Conservation (phyloP, 92 coral and sea anemone species). For the Ricordea florida region DNA sequence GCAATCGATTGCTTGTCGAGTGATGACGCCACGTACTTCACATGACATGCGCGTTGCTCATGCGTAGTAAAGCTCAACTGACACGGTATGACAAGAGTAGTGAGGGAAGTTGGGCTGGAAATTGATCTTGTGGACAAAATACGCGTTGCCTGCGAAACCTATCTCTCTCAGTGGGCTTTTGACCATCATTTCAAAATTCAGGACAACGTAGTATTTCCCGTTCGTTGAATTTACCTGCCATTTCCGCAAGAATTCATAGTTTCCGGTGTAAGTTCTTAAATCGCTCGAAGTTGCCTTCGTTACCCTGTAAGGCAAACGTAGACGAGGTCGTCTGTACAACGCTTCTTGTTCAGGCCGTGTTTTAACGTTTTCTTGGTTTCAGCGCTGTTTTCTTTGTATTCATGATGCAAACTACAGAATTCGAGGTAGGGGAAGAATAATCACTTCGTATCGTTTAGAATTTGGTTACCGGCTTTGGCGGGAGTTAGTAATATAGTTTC, state of each 20-base stretch:
- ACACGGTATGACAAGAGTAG: constrained; percentile 51
- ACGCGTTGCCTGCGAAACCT: background rate
- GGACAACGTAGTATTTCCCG: background rate
- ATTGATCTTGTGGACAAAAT: background rate
- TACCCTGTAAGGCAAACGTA: constrained; percentile 22
- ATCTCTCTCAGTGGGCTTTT: background rate
- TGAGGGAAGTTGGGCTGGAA: constrained; percentile 78
- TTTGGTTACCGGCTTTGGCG: constrained; percentile 9
- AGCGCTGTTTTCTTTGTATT: too few species aligned
- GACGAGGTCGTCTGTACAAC: too few species aligned
- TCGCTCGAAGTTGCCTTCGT: background rate
- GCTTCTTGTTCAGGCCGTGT: too few species aligned
- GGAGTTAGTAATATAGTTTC: constrained; percentile 22
- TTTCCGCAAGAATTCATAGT: constrained; percentile 25
- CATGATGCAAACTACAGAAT: constrained; percentile 47
- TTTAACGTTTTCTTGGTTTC: too few species aligned
- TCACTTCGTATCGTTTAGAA: background rate
- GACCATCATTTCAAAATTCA: background rate
- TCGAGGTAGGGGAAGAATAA: constrained; percentile 18
- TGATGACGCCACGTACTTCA: too few species aligned
- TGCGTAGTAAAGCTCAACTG: constrained; percentile 62
- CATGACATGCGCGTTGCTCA: constrained; percentile 18
- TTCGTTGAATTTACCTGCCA: background rate
- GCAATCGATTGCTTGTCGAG: too few species aligned
- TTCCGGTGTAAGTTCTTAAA: constrained; percentile 21